A percentile compares a stretch with the other conserved stretches of the same genome.
Conservation (phyloP, 2,113 vertebrate genomes). For the Artemisiospiza belli region DNA sequence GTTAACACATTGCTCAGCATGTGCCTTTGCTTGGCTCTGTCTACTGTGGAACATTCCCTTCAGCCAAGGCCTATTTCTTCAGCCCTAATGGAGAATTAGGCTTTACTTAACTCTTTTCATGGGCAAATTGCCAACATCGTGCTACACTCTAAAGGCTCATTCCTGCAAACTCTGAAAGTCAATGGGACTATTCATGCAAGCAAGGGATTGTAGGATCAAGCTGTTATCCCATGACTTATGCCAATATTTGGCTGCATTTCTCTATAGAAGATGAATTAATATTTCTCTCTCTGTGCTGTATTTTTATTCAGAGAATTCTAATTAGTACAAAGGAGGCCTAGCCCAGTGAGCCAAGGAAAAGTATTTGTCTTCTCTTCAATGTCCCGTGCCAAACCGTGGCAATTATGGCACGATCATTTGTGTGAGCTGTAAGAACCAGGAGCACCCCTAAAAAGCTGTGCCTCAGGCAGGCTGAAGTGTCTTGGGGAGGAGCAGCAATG, state of each 20-base stretch:
- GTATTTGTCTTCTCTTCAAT: neutral
- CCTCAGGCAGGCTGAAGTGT: neutral
- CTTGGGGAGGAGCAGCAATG: neutral
- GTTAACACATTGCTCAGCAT: neutral
- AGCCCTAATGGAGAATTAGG: conserved; percentile 36
- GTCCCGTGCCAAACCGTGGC: neutral
- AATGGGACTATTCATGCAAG: conserved; percentile 47
- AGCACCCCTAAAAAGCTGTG: neutral
- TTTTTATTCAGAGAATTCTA: conserved; percentile 40
- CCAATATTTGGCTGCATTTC: conserved; percentile 46
- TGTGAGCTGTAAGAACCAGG: neutral
- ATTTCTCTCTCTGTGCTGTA: neutral
- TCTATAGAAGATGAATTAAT: conserved; percentile 19
- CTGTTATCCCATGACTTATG: conserved; percentile 36
- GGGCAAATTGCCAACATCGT: conserved; percentile 19
- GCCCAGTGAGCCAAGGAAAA: conserved; percentile 2
- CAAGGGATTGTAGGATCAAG: conserved; percentile 54
- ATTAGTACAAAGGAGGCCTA: conserved; percentile 26
- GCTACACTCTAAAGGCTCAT: neutral
- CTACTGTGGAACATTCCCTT: conserved; percentile 15
- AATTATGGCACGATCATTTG: neutral
- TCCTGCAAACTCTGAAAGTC: conserved; percentile 27
- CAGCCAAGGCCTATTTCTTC: conserved; percentile 39
- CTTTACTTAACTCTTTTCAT: conserved; percentile 10
- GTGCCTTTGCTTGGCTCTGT: conserved; percentile 28